These are phyloP conservation scores for Pseudomyrmex flavicornis DNA, from an alignment of 1,140 invertebrate species.

Conservation along the genomic window DNA sequence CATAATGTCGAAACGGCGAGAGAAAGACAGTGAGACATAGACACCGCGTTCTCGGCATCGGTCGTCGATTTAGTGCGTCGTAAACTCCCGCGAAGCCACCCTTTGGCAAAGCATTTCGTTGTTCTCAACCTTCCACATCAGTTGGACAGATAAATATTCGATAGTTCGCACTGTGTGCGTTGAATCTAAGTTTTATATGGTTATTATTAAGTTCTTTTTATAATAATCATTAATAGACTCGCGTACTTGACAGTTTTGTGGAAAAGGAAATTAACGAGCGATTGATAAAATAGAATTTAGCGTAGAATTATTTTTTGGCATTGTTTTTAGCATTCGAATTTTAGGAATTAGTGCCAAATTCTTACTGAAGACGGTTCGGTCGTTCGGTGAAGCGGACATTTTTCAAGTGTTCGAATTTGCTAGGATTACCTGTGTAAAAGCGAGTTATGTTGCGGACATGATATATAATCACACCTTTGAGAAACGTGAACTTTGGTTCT, in stretches of 20 bases:
- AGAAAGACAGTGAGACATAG: not conserved
- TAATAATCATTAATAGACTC: too few relatives aligned
- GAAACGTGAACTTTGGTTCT: slow-evolving; percentile 33
- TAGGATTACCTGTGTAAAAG: not conserved
- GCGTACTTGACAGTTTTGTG: not conserved
- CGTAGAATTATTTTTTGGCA: too few relatives aligned
- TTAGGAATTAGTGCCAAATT: not conserved
- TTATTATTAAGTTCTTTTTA: too few relatives aligned
- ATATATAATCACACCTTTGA: slow-evolving; percentile 13
- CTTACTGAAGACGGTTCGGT: not conserved
- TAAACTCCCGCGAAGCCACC: slow-evolving; percentile 76
- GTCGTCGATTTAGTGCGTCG: slow-evolving; percentile 73
- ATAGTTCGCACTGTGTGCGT: too few relatives aligned
- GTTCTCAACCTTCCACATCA: too few relatives aligned
- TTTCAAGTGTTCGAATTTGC: not conserved
- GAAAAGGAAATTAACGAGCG: not conserved
- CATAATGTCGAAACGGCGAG: slow-evolving; percentile 76
- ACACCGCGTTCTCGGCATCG: not conserved
- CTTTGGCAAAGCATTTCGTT: not conserved
- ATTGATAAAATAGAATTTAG: not conserved
- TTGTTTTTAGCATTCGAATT: not conserved
- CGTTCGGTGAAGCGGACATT: not conserved
- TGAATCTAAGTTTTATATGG: too few relatives aligned
- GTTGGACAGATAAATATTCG: not conserved
- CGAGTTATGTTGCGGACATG: not conserved